Conservation (phyloP, 2,113 vertebrate species). For the Stegastes partitus region DNA sequence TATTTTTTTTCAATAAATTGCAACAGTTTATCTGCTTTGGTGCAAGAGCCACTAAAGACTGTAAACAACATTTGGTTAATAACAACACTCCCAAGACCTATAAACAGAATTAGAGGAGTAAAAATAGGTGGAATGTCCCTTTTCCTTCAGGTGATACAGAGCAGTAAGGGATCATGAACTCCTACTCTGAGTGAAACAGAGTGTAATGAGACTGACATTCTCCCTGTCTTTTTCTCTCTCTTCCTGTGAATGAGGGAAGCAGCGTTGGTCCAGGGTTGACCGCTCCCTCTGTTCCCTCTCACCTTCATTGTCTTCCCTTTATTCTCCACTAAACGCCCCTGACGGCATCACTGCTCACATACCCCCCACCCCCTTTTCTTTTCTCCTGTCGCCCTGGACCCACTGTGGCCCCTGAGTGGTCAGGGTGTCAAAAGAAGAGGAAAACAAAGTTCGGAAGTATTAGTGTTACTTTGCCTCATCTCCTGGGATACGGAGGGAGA, state of each 20-base stretch:
- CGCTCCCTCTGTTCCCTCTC: constrained; percentile 32
- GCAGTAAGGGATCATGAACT: not conserved
- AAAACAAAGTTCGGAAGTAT: constrained; percentile 72
- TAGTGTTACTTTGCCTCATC: constrained; percentile 60
- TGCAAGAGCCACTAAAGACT: not conserved
- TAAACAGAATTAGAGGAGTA: not conserved
- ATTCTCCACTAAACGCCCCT: constrained; percentile 48
- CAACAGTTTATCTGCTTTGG: not conserved
- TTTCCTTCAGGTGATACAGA: not conserved
- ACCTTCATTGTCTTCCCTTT: constrained; percentile 50
- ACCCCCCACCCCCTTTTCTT: not conserved
- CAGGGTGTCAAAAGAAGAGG: constrained; percentile 25
- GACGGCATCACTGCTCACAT: constrained; percentile 40
- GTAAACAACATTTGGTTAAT: not conserved
- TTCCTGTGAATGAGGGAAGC: constrained; percentile 11
- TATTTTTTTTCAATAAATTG: not conserved
- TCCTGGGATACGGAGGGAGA: constrained; percentile 48
- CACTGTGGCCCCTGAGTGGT: constrained; percentile 5
- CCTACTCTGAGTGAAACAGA: constrained; percentile 15
- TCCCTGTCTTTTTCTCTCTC: not conserved
- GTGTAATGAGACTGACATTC: not conserved
- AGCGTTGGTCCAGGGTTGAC: constrained; percentile 36
- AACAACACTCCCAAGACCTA: not conserved
- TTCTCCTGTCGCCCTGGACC: constrained; percentile 2
- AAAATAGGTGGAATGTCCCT: not conserved